Percentiles rank a stretch among this genome's conserved stretches.
Conservation (phyloP, 2,888 invertebrate genomes). For the Microplitis manilae region DNA sequence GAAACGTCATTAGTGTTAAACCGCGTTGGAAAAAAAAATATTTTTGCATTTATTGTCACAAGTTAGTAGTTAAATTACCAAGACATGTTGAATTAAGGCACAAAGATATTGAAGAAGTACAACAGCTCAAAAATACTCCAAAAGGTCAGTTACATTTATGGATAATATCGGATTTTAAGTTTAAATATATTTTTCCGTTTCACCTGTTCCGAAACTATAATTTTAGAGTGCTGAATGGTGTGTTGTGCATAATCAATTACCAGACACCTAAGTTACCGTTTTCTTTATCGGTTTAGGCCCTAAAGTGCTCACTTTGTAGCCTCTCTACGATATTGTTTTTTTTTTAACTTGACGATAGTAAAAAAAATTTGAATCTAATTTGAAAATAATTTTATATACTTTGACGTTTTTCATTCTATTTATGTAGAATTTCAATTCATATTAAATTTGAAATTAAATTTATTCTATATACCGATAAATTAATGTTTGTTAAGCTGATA, state of each 20-base stretch:
- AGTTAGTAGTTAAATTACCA: neutral
- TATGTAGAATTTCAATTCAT: too few species aligned
- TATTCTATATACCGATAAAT: too few species aligned
- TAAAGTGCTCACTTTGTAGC: too few species aligned
- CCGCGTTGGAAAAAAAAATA: neutral
- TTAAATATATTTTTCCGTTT: neutral
- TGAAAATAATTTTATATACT: too few species aligned
- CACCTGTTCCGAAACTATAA: neutral
- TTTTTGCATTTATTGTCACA: neutral
- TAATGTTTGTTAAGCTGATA: too few species aligned
- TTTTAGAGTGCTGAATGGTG: neutral
- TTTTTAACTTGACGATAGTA: too few species aligned
- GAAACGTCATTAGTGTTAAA: neutral
- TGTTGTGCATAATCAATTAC: neutral
- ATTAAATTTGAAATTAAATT: too few species aligned
- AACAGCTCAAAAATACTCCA: neutral
- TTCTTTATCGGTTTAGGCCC: too few species aligned
- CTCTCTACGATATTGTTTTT: too few species aligned
- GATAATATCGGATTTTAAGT: neutral
- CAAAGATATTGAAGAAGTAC: neutral
- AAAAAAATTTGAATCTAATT: too few species aligned
- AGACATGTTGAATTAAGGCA: neutral
- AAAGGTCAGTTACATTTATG: neutral
- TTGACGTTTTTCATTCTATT: too few species aligned
- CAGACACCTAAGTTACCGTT: neutral